These are phyloP conservation scores for Argopecten irradians DNA, from an alignment of 1,140 invertebrate species.

Conservation along the genomic window DNA sequence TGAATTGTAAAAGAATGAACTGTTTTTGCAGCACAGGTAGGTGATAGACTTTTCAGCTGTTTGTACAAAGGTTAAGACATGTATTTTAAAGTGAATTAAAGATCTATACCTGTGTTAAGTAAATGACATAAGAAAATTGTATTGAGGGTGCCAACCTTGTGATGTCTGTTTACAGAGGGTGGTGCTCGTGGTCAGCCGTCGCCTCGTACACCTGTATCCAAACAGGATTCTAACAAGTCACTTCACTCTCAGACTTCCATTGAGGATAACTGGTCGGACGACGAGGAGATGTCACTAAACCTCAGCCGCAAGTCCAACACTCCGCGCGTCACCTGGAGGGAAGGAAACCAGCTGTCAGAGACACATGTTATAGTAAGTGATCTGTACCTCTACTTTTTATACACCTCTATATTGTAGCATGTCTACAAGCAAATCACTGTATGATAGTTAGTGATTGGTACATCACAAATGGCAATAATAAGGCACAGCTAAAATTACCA, in stretches of 20 bases:
- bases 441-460: no score
- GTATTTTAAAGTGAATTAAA: no score
- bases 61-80: no score
- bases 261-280: neutral
- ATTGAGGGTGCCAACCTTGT: neutral
- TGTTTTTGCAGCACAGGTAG: no score
- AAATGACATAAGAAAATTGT: neutral
- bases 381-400: no score
- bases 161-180: conserved; percentile 12
- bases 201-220: neutral
- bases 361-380: neutral
- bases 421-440: no score
- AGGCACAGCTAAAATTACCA: no score
- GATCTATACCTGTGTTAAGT: no score
- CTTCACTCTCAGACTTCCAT: neutral
- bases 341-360: conserved; percentile 4
- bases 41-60: no score
- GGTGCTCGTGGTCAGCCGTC: neutral
- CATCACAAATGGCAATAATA: no score
- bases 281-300: neutral
- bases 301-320: neutral
- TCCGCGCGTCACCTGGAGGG: neutral
- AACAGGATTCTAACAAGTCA: conserved; percentile 3
- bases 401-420: no score
- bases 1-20: no score